A percentile compares a stretch with the other conserved stretches of the same genome.
These are phyloP conservation scores for Taenaris catops DNA, from an alignment of 2,888 invertebrate genomes.

Conservation along the genomic window DNA sequence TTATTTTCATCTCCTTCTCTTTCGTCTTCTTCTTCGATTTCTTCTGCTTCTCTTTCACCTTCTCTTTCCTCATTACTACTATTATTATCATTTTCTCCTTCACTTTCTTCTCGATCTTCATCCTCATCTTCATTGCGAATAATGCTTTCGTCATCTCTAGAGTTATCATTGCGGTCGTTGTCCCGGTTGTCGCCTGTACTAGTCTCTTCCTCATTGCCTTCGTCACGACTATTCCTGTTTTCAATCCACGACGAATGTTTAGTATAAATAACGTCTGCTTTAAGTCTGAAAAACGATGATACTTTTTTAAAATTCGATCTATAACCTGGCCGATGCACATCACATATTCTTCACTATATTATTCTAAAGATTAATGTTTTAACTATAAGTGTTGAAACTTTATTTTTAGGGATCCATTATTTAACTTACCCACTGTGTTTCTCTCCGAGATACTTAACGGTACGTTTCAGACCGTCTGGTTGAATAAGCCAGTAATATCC, in stretches of 20 bases:
- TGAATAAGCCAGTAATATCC: slow-evolving; percentile 75
- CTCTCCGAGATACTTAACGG: slow-evolving; percentile 70
- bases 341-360: too few relatives aligned
- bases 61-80: too few relatives aligned
- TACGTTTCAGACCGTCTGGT: slow-evolving; percentile 73
- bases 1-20: slow-evolving; percentile 2
- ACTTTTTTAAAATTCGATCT: too few relatives aligned
- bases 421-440: slow-evolving; percentile 72
- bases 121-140: not conserved
- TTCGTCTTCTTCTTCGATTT: not conserved
- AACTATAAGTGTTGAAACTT: too few relatives aligned
- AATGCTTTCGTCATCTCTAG: slow-evolving; percentile 6
- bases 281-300: slow-evolving; percentile 27
- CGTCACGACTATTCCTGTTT: slow-evolving; percentile 17
- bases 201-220: slow-evolving; percentile 7
- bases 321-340: too few relatives aligned
- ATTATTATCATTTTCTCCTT: slow-evolving; percentile 1
- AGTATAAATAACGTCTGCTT: slow-evolving; percentile 28
- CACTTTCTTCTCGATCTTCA: slow-evolving; percentile 3
- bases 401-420: too few relatives aligned
- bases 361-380: too few relatives aligned
- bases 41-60: not conserved
- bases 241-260: slow-evolving; percentile 10
- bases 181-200: slow-evolving; percentile 8
- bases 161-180: slow-evolving; percentile 12